These are phyloP conservation scores for Listronotus oregonensis DNA, from an alignment of 1,140 invertebrate species.

Conservation along the genomic window DNA sequence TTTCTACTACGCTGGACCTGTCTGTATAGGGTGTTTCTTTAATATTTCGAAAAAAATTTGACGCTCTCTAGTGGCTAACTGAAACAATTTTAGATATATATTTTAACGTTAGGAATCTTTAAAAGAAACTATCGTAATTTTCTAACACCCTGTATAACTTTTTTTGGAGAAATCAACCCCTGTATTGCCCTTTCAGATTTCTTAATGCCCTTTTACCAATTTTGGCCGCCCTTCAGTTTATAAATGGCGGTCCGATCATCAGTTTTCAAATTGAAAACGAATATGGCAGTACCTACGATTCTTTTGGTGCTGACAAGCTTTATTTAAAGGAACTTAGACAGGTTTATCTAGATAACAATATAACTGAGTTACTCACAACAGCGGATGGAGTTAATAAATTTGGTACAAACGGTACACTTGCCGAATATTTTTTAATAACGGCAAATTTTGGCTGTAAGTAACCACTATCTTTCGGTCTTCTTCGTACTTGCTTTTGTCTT, in stretches of 20 bases:
- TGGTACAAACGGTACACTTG: conserved; percentile 55
- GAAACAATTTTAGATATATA: too few species aligned
- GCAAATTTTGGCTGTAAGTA: conserved; percentile 60
- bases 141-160: too few species aligned
- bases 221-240: conserved; percentile 60
- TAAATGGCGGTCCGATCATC: conserved; percentile 64
- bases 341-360: conserved; percentile 50
- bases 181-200: conserved; percentile 48
- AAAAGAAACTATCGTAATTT: too few species aligned
- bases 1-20: too few species aligned
- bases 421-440: conserved; percentile 59
- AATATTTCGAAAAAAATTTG: too few species aligned
- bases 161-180: too few species aligned
- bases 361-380: conserved; percentile 60
- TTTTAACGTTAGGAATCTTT: too few species aligned
- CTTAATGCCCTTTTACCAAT: conserved; percentile 58
- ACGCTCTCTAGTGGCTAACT: too few species aligned
- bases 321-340: conserved; percentile 58
- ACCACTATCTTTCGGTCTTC: conserved; percentile 49
- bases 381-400: conserved; percentile 56
- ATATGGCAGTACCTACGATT: conserved; percentile 57
- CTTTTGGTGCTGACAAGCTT: conserved; percentile 46
- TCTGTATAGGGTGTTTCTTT: too few species aligned
- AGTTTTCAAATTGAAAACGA: conserved; percentile 63
- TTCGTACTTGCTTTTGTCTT: too few species aligned